Evolutionary conservation across 2,113 vertebrate species (phyloP).

Genomic region (Marmota monax): DNA sequence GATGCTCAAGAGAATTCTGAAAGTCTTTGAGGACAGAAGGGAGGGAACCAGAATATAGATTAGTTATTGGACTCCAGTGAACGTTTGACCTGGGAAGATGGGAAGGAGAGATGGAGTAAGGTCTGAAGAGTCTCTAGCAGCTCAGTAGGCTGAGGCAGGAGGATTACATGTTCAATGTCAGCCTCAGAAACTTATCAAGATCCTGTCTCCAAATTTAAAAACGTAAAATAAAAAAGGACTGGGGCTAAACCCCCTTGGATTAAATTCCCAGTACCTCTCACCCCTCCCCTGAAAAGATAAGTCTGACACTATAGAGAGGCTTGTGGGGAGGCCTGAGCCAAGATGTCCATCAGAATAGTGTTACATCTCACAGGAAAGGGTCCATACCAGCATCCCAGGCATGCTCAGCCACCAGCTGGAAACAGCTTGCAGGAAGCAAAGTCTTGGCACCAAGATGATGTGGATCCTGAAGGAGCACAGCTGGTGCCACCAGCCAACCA

Average conservation of each 20-base stretch:
- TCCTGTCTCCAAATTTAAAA: too few relatives aligned
- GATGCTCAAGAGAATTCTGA: background rate
- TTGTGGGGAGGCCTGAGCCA: background rate
- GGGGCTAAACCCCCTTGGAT: too few relatives aligned
- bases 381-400: too few relatives aligned
- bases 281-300: background rate
- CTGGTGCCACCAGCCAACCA: background rate
- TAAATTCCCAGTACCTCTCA: too few relatives aligned
- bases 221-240: too few relatives aligned
- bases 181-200: too few relatives aligned
- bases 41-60: accelerated
- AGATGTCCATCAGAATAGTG: background rate
- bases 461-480: background rate
- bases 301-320: background rate
- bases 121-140: background rate
- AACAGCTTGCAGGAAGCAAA: background rate
- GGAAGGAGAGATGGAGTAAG: background rate
- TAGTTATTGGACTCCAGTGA: background rate
- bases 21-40: background rate
- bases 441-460: background rate
- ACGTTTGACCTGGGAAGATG: background rate
- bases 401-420: too few relatives aligned
- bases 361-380: too few relatives aligned
- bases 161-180: too few relatives aligned
- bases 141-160: too few relatives aligned